Evolutionary conservation across 1,140 invertebrate genomes (phyloP), one percentile per base, ranked within the genome.

Genomic region (Ganaspis sp.): DNA sequence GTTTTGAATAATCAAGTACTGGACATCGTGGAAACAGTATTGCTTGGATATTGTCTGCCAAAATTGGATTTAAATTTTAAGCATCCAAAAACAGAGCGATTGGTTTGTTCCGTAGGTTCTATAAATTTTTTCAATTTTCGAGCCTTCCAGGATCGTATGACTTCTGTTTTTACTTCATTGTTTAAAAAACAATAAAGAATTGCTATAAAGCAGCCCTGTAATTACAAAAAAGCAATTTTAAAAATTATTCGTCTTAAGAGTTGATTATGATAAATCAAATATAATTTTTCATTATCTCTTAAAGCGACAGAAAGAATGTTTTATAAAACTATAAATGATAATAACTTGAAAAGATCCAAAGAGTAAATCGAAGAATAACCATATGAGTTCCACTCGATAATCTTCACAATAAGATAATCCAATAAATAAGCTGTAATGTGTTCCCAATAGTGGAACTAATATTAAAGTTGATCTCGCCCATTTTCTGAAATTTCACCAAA

Each of bases 291-390:
- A 34, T 34, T 3, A 34, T 34, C 6, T 34, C 6, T 34, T 6
- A 3, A 6, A 34, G 29, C 6, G 29, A 3, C 6, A 34, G 29
- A 34, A 34, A 34, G 6, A 34, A 15, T 15, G n/a, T 45, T 26
- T 58, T 58, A 21, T 21, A 19, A 54, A 9, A 58, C 19, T 26
- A 12, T 1, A 38, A 64, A 26, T 45, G 19, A 38, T 75, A 73
- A 70, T 90, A 89, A 96, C 95, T 89, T 96, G 95, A 83, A 95
- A 95, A 26, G 95, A 95, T 3, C 93, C 94, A 84, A 96, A 95
- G 15, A 95, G 88, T 86, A 94, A 94, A 87, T 96, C 95, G 75
- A 92, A 93, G 81, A 95, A 93, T 0, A 96, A 88, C 93, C 94
- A 95, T 45, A 93, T 88, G 0, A 95, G 81, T 85, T 95, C 94